Evolutionary conservation across 2,113 vertebrate species (phyloP).

Genomic region (Oxygymnocypris stewartii): DNA sequence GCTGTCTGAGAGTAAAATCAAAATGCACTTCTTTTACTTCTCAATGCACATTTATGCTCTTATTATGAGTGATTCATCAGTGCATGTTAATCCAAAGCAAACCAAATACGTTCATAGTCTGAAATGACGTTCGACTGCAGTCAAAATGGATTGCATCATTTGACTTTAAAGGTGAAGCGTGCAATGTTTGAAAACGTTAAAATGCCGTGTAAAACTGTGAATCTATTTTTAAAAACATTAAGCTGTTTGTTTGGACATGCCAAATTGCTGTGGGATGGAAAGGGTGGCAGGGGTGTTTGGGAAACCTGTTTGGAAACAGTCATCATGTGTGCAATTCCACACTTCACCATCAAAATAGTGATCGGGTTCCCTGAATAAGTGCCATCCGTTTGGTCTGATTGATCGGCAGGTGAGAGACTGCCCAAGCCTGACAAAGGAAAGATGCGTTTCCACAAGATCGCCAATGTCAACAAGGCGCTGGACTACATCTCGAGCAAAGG

Average conservation of each 20-base stretch:
- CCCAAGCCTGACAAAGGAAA: constrained; percentile 93
- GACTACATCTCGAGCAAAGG: constrained; percentile 93
- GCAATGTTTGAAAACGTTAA: neutral
- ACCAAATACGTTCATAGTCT: neutral
- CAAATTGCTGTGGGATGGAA: neutral
- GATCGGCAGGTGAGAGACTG: constrained; percentile 81
- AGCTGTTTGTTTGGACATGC: neutral
- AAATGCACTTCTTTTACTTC: neutral
- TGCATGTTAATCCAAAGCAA: neutral
- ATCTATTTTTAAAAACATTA: neutral
- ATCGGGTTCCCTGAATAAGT: neutral
- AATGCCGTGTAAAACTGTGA: neutral
- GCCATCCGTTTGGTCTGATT: neutral
- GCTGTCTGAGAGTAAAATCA: neutral
- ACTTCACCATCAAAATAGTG: neutral
- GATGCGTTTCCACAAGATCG: constrained; percentile 95
- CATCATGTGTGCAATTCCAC: neutral
- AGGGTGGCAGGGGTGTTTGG: neutral
- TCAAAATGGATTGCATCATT: neutral
- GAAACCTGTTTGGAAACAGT: neutral
- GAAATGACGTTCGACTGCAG: neutral
- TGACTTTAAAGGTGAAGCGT: neutral
- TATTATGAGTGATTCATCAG: neutral
- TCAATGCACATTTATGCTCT: neutral
- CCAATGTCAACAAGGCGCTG: constrained; percentile 91